Percentiles rank a stretch among this genome's conserved stretches.
Conservation (phyloP, 2,888 invertebrate genomes). For the Tholera decimalis region DNA sequence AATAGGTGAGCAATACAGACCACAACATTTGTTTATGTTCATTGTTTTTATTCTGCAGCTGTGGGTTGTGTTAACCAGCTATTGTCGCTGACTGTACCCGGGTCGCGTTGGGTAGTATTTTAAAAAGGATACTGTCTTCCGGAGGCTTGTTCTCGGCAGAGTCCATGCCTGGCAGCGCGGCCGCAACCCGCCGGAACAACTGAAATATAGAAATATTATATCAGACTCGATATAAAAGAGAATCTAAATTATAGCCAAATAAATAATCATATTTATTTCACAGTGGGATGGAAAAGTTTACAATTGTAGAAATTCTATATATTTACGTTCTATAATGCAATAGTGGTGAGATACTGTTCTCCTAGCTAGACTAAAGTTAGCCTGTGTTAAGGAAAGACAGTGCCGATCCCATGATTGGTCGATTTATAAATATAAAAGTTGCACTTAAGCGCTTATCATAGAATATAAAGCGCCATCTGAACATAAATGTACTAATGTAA, state of each 20-base stretch:
- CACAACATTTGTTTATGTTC: background rate
- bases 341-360: too few species aligned
- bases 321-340: too few species aligned
- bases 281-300: too few species aligned
- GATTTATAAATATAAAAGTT: too few species aligned
- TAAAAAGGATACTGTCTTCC: constrained; percentile 98
- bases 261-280: too few species aligned
- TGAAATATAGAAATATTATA: constrained; percentile 82
- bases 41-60: background rate
- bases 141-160: constrained; percentile 98
- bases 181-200: constrained; percentile 99
- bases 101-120: constrained; percentile 37
- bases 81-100: constrained; percentile 28
- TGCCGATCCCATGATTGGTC: too few species aligned
- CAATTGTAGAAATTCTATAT: too few species aligned
- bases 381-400: too few species aligned
- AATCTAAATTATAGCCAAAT: background rate
- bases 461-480: too few species aligned
- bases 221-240: constrained; percentile 5
- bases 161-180: constrained; percentile 99
- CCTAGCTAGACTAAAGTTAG: too few species aligned
- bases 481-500: too few species aligned
- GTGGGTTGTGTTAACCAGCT: constrained; percentile 26
- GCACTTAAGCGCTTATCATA: too few species aligned
- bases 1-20: background rate